Conservation (phyloP, 2,797 vertebrate genomes). For the Intellagama lesueurii region DNA sequence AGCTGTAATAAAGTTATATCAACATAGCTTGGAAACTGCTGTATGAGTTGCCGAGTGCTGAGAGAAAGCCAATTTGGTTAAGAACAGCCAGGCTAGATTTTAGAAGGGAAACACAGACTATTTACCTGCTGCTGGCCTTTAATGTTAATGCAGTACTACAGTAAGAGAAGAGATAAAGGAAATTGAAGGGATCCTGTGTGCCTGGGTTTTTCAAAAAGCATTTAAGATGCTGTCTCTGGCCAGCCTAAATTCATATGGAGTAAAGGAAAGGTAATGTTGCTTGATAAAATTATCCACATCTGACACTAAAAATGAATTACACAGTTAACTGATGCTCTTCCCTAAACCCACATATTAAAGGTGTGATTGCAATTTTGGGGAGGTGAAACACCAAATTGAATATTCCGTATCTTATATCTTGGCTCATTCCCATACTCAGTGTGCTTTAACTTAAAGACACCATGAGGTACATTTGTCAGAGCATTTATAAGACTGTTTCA, state of each 20-base stretch:
- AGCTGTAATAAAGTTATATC: conserved; percentile 9
- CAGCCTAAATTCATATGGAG: not conserved
- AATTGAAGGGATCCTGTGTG: not conserved
- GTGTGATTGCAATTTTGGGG: not conserved
- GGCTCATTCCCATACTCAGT: not conserved
- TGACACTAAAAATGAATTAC: not conserved
- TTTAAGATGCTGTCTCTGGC: not conserved
- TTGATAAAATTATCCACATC: not conserved
- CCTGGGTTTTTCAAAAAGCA: not conserved
- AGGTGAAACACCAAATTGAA: not conserved
- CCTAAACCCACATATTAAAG: not conserved
- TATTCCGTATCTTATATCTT: not conserved
- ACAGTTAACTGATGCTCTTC: not conserved
- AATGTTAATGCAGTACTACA: not conserved
- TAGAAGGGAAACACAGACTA: not conserved
- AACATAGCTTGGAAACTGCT: conserved; percentile 21
- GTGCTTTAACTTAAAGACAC: not conserved
- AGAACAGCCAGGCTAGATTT: conserved; percentile 1
- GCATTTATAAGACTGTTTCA: not conserved
- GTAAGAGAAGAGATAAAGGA: not conserved
- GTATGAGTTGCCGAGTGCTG: not conserved
- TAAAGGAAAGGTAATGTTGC: not conserved
- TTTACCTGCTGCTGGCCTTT: conserved; percentile 30
- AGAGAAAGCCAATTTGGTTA: conserved; percentile 19
- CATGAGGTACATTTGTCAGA: not conserved